Evolutionary conservation across 2,888 invertebrate species (phyloP), one percentile per base, ranked within the genome.

Genomic region (Netelia fuscicornis): DNA sequence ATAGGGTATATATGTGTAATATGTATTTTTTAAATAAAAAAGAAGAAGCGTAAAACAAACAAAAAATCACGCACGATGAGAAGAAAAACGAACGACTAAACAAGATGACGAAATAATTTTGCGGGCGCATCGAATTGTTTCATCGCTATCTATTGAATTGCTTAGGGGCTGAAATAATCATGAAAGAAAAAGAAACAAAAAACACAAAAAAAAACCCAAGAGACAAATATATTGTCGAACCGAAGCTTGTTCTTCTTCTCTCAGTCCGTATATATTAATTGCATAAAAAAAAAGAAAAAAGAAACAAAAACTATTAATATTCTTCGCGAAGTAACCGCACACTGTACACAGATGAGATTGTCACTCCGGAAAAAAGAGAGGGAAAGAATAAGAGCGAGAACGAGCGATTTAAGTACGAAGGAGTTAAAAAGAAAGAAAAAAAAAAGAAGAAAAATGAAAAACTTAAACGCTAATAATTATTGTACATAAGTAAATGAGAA

Each of bases 401-500:
- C 25, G 20, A 65, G 78, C 60, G 60, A 67, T 25, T 23, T 25
- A 10, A 68, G 52, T n/a, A 52, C 9, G 13, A 11, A 48, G 52
- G 30, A 17, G 48, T 52, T 17, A 65, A 65, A 25, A 54, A 13
- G 13, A 20, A 17, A 37, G 9, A 56, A 17, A 20, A 42, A 60
- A 44, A 44, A 70, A 17, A 44, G 65, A 62, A 74, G 56, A 52
- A 62, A 52, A 64, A 81, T 20, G 30, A 54, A 62, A 70, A 70
- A 76, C 13, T 37, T 44, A 58, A 71, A 77, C 74, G 64, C 81
- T 70, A 81, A 81, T 70, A 81, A 81, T 81, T 84, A 81, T 82
- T 85, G 85, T 85, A 85, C 65, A 85, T 85, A 85, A 54, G 75
- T 82, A 76, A 79, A 75, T 62, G 52, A 68, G 64, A 70, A 67